A percentile compares a stretch with the other conserved stretches of the same genome.
These are phyloP conservation scores for Melanogrammus aeglefinus DNA, from an alignment of 2,797 vertebrate genomes.

Conservation along the genomic window DNA sequence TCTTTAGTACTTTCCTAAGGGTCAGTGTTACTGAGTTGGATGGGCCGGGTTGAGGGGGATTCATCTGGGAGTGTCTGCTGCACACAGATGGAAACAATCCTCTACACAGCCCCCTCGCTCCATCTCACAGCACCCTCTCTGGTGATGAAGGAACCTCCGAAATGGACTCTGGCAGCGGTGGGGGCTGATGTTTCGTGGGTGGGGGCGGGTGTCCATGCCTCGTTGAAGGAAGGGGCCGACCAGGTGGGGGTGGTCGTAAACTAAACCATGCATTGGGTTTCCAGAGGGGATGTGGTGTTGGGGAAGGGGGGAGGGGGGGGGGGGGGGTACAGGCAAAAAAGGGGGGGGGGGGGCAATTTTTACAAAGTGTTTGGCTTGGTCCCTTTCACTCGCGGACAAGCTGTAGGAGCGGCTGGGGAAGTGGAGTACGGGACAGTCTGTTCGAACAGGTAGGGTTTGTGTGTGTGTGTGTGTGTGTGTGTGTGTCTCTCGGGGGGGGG, in stretches of 20 bases:
- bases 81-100: conserved; percentile 55
- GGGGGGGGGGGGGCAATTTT: conserved; percentile 42
- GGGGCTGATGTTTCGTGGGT: conserved; percentile 27
- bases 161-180: conserved; percentile 12
- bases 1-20: no score
- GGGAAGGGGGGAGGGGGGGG: conserved; percentile 47
- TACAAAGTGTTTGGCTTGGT: conserved; percentile 56
- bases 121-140: conserved; percentile 34
- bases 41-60: not conserved
- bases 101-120: conserved; percentile 22
- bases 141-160: conserved; percentile 34
- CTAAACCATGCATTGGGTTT: conserved; percentile 4
- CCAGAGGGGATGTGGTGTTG: conserved; percentile 2
- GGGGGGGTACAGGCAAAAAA: conserved; percentile 31
- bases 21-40: no score
- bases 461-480: conserved; percentile 17
- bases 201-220: conserved; percentile 17
- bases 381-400: conserved; percentile 55
- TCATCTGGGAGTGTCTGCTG: conserved; percentile 23
- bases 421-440: conserved; percentile 54
- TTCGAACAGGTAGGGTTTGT: conserved; percentile 65
- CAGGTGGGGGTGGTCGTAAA: conserved; percentile 10
- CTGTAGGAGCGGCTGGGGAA: conserved; percentile 41
- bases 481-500: conserved; percentile 15
- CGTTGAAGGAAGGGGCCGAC: not conserved